Evolutionary conservation across 2,888 invertebrate species (phyloP), one percentile per base, ranked within the genome.

Genomic region (Uloborus plumipes): DNA sequence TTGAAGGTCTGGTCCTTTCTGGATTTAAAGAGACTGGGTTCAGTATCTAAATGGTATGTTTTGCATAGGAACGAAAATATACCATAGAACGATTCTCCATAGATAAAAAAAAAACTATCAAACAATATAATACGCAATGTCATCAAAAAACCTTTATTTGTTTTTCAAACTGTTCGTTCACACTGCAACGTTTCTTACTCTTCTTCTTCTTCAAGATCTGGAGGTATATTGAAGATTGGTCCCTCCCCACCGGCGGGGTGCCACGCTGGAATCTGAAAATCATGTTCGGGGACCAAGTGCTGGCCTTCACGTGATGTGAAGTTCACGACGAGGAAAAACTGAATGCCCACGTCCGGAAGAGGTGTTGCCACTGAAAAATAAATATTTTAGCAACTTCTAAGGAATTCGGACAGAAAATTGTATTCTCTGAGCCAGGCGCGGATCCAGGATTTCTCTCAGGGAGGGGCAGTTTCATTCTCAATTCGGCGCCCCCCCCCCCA

Each of bases 321-420:
- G 9, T 15, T 18, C 11, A 53, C 53, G 11, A 69, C 18, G 11
- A 69, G 2, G 69, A 76, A 39, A 0, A 69, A 22, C 14, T 69
- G 76, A 1, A 69, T 13, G 7, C n/a, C 6, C 31, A 76, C 22
- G 11, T 76, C 51, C 4, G 69, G 76, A 11, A 76, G n/a, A 53
- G 76, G 76, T n/a, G 69, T 76, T 2, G 47, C 20, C 67, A 69
- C 76, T 76, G 62, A n/a, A 76, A 64, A 49, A 31, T 22, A 71
- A 20, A 16, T 1, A 16, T 14, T 16, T 18, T 55, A 9, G 20
- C 6, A 55, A 55, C 1, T 6, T 6, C 9, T 11, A 39, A 6
- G 39, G 9, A 39, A 39, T 39, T 39, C 39, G 3, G 39, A 4
- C 26, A 3, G 26, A 2, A 26, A 26, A 26, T 26, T 26, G 2